Conservation (phyloP, 1,140 invertebrate species). For the Lethrus apterus region DNA sequence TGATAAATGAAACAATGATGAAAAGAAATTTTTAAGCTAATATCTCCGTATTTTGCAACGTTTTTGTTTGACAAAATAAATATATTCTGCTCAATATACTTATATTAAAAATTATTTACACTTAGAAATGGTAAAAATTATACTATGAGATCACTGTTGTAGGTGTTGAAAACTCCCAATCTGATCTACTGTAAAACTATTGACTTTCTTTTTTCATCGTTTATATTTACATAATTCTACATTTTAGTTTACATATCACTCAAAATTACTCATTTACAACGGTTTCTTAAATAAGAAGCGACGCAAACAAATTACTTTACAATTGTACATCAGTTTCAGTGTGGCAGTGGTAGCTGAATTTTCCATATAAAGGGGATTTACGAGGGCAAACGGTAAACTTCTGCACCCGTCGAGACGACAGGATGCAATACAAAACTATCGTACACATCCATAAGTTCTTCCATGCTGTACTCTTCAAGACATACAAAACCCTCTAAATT, state of each 20-base stretch:
- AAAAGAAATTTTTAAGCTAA: slow-evolving; percentile 1
- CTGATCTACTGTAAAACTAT: slow-evolving; percentile 15
- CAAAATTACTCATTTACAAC: slow-evolving; percentile 1
- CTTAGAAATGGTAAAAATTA: slow-evolving; percentile 14
- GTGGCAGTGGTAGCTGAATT: slow-evolving; percentile 29
- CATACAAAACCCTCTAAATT: slow-evolving; percentile 88
- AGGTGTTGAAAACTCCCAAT: slow-evolving; percentile 6
- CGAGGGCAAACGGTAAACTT: slow-evolving; percentile 33
- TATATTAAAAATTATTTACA: slow-evolving; percentile 15
- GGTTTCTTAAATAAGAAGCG: slow-evolving; percentile 12
- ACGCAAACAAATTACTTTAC: slow-evolving; percentile 18
- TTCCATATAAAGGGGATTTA: slow-evolving; percentile 13
- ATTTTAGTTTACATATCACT: slow-evolving; percentile 12
- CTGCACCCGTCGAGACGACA: slow-evolving; percentile 33
- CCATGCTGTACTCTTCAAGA: slow-evolving; percentile 75
- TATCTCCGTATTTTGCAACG: slow-evolving; percentile 7
- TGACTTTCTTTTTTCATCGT: slow-evolving; percentile 9
- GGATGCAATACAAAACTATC: slow-evolving; percentile 77
- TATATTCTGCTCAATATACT: slow-evolving; percentile 3
- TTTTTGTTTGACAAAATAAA: background rate
- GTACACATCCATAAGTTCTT: slow-evolving; percentile 83
- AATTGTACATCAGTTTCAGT: slow-evolving; percentile 24
- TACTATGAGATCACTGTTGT: slow-evolving; percentile 16
- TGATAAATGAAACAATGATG: background rate
- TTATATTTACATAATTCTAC: slow-evolving; percentile 9